Percentiles rank a stretch among this genome's conserved stretches.
Evolutionary conservation across 2,113 vertebrate species (phyloP).

Genomic region (Sphaerodactylus townsendi): DNA sequence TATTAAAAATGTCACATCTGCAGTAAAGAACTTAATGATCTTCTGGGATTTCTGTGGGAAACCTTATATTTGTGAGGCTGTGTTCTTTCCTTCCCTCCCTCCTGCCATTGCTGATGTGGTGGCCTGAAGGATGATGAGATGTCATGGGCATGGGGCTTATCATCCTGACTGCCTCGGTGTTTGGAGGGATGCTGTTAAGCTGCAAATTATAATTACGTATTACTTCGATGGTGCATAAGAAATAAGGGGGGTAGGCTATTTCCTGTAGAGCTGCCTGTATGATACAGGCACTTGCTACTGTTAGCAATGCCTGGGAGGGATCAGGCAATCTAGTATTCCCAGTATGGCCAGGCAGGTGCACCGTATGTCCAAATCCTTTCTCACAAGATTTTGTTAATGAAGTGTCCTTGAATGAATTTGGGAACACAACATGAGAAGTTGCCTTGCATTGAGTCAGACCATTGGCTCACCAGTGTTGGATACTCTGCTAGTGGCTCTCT

Average conservation of each 20-base stretch:
- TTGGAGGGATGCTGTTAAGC: neutral
- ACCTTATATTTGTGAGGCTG: slow-evolving; percentile 31
- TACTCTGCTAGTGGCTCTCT: neutral
- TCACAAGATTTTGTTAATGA: neutral
- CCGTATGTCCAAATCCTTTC: neutral
- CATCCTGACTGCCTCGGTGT: neutral
- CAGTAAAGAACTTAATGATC: slow-evolving; percentile 3
- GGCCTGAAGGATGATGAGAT: neutral
- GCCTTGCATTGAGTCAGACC: neutral
- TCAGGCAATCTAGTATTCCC: slow-evolving; percentile 22
- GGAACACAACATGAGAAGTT: neutral
- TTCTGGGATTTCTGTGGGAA: slow-evolving; percentile 36
- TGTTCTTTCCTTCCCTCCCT: slow-evolving; percentile 40
- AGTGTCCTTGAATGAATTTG: neutral
- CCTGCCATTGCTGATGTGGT: slow-evolving; percentile 16
- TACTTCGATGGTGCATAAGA: neutral
- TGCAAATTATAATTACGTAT: slow-evolving; percentile 36
- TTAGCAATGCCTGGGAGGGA: slow-evolving; percentile 27
- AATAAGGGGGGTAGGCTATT: slow-evolving; percentile 27
- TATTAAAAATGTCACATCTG: neutral
- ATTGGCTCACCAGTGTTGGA: neutral
- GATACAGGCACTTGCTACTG: slow-evolving; percentile 37
- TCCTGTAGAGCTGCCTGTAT: slow-evolving; percentile 36
- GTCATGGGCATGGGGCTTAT: neutral
- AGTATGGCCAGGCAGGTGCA: neutral